Base-by-base conservation (phyloP, 2,113 vertebrate species). In the Psephotus haematonotus region DNA sequence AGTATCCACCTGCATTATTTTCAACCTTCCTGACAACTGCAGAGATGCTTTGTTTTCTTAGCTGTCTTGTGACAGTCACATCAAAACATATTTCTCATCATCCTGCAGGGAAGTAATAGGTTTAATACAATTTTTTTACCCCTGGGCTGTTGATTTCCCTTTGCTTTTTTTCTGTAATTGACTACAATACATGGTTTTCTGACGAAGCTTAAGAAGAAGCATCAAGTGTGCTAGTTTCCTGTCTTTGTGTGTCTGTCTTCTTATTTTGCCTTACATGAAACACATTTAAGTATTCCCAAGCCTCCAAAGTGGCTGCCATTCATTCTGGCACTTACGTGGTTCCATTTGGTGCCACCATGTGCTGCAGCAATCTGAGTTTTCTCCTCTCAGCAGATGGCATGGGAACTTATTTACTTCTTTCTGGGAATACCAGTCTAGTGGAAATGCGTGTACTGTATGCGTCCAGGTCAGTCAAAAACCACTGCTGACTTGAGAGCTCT, bases 81-180 rank as follows among this genome's bases (percentile, higher is more conserved):
- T 87, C 49, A 82, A 80, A 91, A 92, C 5, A 70, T 72, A 50
- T 72, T 93, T 93, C 10, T 83, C 9, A 46, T 89, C 24, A 79
- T 69, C 35, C 44, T 70, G 16, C 13, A 62, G 44, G 53, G 53
- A 92, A 87, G 17, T 81, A 87, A 71, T 49, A 87, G 41, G 11
- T 82, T 93, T 93, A 84, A 63, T 50, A 65, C 22, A 17, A n/a
- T 47, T 93, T 95, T 95, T 84, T 79, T 94, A 84, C 69, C 53
- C 44, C 52, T 82, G 31, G 50, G 41, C 49, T 85, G n/a, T 31
- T 79, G 46, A 80, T 84, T 92, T 55, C 52, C 33, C 35, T 89
- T 90, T 59, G 19, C 10, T 88, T 75, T 94, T 93, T 95, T 87
- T 96, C 83, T 65, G 15, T 68, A 86, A 49, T 82, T 95, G 83